phyloP scores from a whole-genome alignment of 2,113 vertebrate species.

The Macquaria australasica region DNA sequence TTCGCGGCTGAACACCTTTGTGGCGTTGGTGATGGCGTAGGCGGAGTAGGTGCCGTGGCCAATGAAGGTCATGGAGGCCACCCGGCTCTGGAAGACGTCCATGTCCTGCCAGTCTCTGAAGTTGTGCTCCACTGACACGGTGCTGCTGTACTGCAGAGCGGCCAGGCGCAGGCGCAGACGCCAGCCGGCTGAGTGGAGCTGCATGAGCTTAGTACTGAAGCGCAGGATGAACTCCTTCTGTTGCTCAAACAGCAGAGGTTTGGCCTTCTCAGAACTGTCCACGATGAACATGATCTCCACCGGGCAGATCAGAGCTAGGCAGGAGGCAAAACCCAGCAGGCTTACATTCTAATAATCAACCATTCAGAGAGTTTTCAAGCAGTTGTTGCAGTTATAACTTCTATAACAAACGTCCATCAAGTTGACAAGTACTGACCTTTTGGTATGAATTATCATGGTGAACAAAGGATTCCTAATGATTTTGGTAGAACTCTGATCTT shows the following conservation, averaged over 20 bases:
- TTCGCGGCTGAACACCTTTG: slow-evolving; percentile 86
- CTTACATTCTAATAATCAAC: not conserved
- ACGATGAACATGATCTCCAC: slow-evolving; percentile 90
- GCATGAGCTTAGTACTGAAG: slow-evolving; percentile 84
- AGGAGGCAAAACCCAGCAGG: not conserved
- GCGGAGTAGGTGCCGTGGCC: slow-evolving; percentile 91
- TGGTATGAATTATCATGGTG: not conserved
- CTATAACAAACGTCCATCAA: not conserved
- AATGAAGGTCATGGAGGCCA: slow-evolving; percentile 85
- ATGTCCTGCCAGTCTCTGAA: slow-evolving; percentile 90
- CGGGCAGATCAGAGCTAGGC: slow-evolving; percentile 84
- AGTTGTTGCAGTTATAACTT: not conserved
- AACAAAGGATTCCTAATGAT: not conserved
- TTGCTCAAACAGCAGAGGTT: slow-evolving; percentile 81
- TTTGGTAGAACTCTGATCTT: not conserved
- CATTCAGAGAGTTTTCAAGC: not conserved
- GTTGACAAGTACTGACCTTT: too few relatives aligned
- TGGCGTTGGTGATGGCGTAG: slow-evolving; percentile 90
- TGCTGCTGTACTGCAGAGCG: slow-evolving; percentile 91
- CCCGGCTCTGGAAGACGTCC: slow-evolving; percentile 86
- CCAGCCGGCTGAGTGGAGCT: slow-evolving; percentile 76
- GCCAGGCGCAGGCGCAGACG: slow-evolving; percentile 85
- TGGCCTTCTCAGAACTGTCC: slow-evolving; percentile 93
- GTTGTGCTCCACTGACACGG: slow-evolving; percentile 86
- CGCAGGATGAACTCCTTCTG: slow-evolving; percentile 87